These are phyloP conservation scores for Rugalucina vietnamica DNA, from an alignment of 2,888 invertebrate genomes.

Conservation along the genomic window DNA sequence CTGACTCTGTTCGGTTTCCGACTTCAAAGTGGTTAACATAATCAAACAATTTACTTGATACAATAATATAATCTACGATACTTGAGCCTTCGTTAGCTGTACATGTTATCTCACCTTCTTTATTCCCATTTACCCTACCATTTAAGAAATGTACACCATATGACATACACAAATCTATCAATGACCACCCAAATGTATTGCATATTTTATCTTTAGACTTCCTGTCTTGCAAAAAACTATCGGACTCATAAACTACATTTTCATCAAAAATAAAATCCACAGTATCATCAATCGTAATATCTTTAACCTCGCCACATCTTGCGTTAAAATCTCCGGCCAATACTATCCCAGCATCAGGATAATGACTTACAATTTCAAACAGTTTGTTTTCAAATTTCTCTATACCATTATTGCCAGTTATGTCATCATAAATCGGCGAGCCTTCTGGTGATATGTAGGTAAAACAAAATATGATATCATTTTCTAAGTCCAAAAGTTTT, in stretches of 20 bases:
- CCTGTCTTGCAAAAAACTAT: neutral
- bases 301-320: neutral
- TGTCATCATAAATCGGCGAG: conserved; percentile 4
- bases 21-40: neutral
- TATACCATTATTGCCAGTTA: conserved; percentile 6
- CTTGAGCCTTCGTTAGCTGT: neutral
- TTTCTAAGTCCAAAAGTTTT: neutral
- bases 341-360: neutral
- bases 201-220: neutral
- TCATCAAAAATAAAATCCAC: too few relatives aligned
- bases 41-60: neutral
- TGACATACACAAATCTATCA: neutral
- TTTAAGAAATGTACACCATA: conserved; percentile 1
- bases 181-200: neutral
- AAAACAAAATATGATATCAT: neutral
- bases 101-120: neutral
- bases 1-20: neutral
- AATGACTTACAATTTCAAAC: neutral
- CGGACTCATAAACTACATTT: conserved; percentile 6
- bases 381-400: conserved; percentile 16
- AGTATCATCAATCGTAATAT: neutral
- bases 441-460: conserved; percentile 9
- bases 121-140: neutral
- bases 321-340: neutral
- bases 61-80: neutral